Evolutionary conservation across 1,140 invertebrate species (phyloP).

Genomic region (Zaprionus africanus): DNA sequence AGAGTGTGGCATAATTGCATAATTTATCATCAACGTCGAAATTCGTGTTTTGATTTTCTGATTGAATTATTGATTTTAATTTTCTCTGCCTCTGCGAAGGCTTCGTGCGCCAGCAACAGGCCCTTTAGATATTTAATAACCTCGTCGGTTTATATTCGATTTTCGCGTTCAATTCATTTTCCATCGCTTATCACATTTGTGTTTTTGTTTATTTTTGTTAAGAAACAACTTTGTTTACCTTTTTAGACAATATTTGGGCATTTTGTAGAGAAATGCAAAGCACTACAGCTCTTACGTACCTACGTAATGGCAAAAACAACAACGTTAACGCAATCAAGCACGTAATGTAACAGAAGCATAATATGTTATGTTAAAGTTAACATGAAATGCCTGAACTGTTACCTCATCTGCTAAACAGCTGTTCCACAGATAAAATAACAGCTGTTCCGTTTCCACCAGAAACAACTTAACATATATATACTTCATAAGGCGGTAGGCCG

Average conservation of each 20-base stretch:
- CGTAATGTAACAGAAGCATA: constrained; percentile 11
- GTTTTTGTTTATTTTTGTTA: constrained; percentile 7
- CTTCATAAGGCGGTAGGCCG: too few relatives aligned
- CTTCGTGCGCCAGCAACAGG: constrained; percentile 55
- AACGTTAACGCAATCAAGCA: constrained; percentile 11
- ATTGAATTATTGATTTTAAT: constrained; percentile 81
- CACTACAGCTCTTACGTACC: constrained; percentile 44
- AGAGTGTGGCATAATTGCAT: constrained; percentile 66
- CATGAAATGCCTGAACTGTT: neutral
- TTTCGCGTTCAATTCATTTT: neutral
- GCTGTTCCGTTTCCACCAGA: neutral
- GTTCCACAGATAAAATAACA: neutral
- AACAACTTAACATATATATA: neutral
- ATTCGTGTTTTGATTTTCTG: constrained; percentile 80
- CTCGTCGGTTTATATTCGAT: neutral
- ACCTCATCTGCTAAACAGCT: neutral
- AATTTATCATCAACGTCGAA: constrained; percentile 66
- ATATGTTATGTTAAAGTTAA: neutral
- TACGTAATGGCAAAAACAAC: constrained; percentile 40
- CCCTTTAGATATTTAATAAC: constrained; percentile 14
- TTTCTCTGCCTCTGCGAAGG: constrained; percentile 52
- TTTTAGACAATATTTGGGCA: constrained; percentile 54
- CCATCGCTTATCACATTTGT: neutral
- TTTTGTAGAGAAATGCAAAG: constrained; percentile 53
- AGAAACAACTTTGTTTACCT: constrained; percentile 44